Base-by-base conservation (phyloP, 2,888 invertebrate genomes). In the Lasiommata megera region DNA sequence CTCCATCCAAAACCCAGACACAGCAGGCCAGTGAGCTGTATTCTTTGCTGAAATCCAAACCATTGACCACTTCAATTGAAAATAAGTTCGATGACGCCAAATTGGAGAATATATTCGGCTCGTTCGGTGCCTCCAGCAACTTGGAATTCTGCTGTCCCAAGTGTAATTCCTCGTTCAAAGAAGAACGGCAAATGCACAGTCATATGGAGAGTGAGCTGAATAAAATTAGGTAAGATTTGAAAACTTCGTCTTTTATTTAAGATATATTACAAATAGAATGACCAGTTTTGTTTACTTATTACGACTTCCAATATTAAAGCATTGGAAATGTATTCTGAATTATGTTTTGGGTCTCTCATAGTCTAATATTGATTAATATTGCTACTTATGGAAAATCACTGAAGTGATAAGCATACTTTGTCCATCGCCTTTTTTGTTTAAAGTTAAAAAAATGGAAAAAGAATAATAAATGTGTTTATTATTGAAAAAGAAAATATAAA, bases 151-250 rank as follows among this genome's bases (percentile, higher is more conserved):
- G 73, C 12, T 90, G 89, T 50, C 87, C 90, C 0, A 88, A 84
- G 58, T 90, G 90, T 58, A 63, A 67, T 3, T 68, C 64, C 14
- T 57, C 59, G 1, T 60, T 65, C 0, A 77, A 68, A 16, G 80
- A 83, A 1, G 84, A 84, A 57, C 60, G 54, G 0, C 57, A 62
- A 1, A 82, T 89, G 76, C 71, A 73, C 29, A 73, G 82, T 23
- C 90, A 90, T 68, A 68, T 90, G 62, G 87, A 88, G 66, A 76
- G 57, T 28, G 89, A 90, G 64, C 66, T 90, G 37, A 79, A 75
- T 37, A 84, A 80, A 66, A 85, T 89, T 65, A 80, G 89, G 90
- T 87, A 70, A 72, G 67, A 41, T 6, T 5, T 3, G 5, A 28
- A 28, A 28, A 8, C 28, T 28, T 8, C 1, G 8, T 1, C 5